Conservation (phyloP, 2,113 vertebrate species). For the Ctenomys sociabilis region DNA sequence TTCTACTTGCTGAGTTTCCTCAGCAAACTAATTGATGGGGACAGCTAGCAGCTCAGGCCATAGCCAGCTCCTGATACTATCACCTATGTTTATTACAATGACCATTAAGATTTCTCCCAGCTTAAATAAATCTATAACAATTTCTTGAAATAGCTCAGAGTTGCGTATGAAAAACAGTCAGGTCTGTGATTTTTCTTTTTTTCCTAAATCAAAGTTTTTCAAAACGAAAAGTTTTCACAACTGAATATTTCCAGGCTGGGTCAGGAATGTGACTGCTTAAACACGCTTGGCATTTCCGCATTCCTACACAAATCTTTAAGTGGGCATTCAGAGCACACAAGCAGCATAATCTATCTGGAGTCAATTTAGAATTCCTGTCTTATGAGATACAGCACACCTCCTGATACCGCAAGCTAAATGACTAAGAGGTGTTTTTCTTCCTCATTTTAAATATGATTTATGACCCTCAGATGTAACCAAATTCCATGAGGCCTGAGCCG, state of each 20-base stretch:
- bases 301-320: slow-evolving; percentile 46
- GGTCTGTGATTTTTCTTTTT: background rate
- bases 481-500: background rate
- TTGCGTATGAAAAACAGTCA: background rate
- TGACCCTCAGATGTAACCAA: background rate
- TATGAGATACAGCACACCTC: slow-evolving; percentile 24
- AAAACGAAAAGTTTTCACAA: slow-evolving; percentile 34
- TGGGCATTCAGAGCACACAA: background rate
- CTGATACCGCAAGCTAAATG: slow-evolving; percentile 24
- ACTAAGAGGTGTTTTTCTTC: background rate
- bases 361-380: slow-evolving; percentile 58
- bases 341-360: background rate
- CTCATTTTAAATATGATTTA: slow-evolving; percentile 44
- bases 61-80: background rate
- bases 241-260: background rate
- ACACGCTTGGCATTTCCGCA: background rate
- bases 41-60: background rate
- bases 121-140: background rate
- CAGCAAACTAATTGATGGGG: background rate
- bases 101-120: slow-evolving; percentile 3
- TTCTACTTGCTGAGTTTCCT: background rate
- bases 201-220: slow-evolving; percentile 44
- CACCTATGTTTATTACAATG: background rate
- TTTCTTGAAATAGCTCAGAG: background rate
- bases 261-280: slow-evolving; percentile 59